Percentiles rank a stretch among this genome's conserved stretches.
Conservation (phyloP, 2,113 vertebrate genomes). For the Sander vitreus region DNA sequence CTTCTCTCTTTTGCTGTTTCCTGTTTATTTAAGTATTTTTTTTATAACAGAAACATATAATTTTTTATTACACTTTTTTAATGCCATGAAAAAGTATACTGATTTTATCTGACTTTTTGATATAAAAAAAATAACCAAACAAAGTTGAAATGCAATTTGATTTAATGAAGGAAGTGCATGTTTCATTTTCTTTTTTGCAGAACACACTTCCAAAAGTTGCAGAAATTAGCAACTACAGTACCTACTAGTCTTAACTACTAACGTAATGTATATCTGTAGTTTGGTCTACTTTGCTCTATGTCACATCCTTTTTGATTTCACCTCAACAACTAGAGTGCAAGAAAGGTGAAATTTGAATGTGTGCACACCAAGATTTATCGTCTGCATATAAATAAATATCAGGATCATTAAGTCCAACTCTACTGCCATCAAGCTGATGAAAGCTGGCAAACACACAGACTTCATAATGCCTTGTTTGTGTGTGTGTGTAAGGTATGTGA, state of each 20-base stretch:
- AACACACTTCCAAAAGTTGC: not conserved
- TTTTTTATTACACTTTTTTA: not conserved
- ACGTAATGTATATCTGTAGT: not conserved
- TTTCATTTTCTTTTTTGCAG: not conserved
- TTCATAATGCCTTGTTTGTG: conserved; percentile 61
- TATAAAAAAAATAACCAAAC: not conserved
- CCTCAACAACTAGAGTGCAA: conserved; percentile 58
- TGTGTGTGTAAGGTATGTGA: conserved; percentile 62
- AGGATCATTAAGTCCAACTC: conserved; percentile 84
- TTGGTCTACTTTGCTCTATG: conserved; percentile 5
- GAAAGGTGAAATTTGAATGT: conserved; percentile 81
- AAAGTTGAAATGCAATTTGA: not conserved
- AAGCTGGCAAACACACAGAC: conserved; percentile 76
- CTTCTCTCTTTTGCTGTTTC: not conserved
- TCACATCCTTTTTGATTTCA: conserved; percentile 47
- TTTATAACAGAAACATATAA: not conserved
- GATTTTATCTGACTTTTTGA: not conserved
- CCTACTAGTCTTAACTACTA: not conserved
- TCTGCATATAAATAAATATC: conserved; percentile 77
- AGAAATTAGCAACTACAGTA: not conserved
- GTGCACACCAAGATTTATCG: conserved; percentile 79
- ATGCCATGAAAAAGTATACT: not conserved
- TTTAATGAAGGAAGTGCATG: not conserved
- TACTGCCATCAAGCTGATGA: conserved; percentile 82
- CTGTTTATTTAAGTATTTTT: not conserved